Evolutionary conservation across 2,888 invertebrate species (phyloP).

Genomic region (Pecten maximus): DNA sequence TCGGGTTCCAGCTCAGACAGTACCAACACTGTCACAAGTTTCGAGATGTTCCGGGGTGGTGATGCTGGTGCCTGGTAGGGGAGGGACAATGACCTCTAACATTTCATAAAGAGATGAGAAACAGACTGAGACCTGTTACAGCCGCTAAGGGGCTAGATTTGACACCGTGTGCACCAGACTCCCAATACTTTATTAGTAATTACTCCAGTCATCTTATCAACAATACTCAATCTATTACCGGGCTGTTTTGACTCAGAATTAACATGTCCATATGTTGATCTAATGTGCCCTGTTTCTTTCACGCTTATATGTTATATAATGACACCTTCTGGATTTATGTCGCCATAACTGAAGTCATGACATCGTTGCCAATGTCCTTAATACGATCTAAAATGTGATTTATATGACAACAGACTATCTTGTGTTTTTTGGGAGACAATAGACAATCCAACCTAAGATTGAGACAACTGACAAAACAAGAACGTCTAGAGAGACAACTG

Average conservation of each 20-base stretch:
- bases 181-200: background rate
- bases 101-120: background rate
- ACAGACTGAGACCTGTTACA: background rate
- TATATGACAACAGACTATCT: no score
- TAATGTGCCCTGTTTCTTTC: no score
- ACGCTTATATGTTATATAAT: no score
- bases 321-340: no score
- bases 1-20: background rate
- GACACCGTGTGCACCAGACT: background rate
- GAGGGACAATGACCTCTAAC: constrained; percentile 9
- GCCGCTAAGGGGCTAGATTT: background rate
- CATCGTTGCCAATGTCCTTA: no score
- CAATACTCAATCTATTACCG: background rate
- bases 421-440: no score
- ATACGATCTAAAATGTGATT: no score
- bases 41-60: background rate
- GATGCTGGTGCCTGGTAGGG: no score
- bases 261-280: background rate
- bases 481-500: background rate
- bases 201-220: background rate
- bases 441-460: no score
- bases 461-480: background rate
- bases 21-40: background rate
- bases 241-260: background rate
- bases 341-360: no score